Conservation (phyloP, 2,113 vertebrate genomes). For the western clawed frog (Xenopus tropicalis) region DNA sequence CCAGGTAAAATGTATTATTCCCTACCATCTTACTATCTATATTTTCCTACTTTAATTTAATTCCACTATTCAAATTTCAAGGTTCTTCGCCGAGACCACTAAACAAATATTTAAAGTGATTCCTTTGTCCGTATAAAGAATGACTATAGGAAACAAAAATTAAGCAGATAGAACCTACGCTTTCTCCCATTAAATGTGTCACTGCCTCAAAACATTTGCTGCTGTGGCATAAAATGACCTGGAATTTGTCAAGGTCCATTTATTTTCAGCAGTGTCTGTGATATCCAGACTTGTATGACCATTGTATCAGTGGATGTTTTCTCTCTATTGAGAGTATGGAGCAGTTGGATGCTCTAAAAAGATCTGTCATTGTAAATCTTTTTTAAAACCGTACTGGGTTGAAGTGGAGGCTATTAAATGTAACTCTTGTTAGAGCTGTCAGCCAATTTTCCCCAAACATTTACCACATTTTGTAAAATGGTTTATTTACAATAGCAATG, state of each 20-base stretch:
- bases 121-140: slow-evolving; percentile 36
- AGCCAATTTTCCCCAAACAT: slow-evolving; percentile 18
- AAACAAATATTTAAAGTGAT: slow-evolving; percentile 40
- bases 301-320: slow-evolving; percentile 38
- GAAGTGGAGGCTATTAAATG: slow-evolving; percentile 25
- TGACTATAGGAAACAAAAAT: slow-evolving; percentile 16
- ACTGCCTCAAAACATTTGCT: slow-evolving; percentile 22
- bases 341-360: slow-evolving; percentile 34
- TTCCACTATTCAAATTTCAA: slow-evolving; percentile 29
- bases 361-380: slow-evolving; percentile 42
- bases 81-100: slow-evolving; percentile 21
- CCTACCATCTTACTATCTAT: slow-evolving; percentile 1
- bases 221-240: slow-evolving; percentile 34
- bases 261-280: slow-evolving; percentile 27
- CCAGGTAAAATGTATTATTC: not conserved
- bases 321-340: slow-evolving; percentile 30
- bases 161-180: slow-evolving; percentile 6
- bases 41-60: slow-evolving; percentile 23
- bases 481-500: slow-evolving; percentile 24
- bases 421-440: slow-evolving; percentile 31
- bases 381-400: not conserved
- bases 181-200: slow-evolving; percentile 30
- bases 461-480: slow-evolving; percentile 13
- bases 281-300: slow-evolving; percentile 31
- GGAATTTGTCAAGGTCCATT: slow-evolving; percentile 44